Base-by-base conservation (phyloP, 2,797 vertebrate genomes). In the Pseudochaenichthys georgianus region DNA sequence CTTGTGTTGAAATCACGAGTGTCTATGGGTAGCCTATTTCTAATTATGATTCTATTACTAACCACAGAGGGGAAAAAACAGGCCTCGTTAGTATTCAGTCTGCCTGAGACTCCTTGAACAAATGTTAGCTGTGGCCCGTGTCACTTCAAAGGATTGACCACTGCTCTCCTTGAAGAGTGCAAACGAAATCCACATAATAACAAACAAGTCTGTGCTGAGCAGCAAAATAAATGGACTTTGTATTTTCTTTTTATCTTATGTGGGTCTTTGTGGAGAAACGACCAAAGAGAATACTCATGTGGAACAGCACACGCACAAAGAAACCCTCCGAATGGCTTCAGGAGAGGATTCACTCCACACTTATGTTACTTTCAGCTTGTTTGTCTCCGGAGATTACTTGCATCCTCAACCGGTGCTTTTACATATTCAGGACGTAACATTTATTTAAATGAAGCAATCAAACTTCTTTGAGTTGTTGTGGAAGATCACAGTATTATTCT, bases 401-500 rank as follows among this genome's bases (percentile, higher is more conserved):
- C 43, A 65, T 74, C 62, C 58, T 55, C 71, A 80, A 84, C 66
- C 12, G 34, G 9, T 55, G 23, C 66, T 80, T 74, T 87, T 70
- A 74, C 75, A 76, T 80, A 84, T 82, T 87, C 76, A 83, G 53
- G 43, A 43, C 9, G n/a, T 68, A 70, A 53, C 21, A 53, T 76
- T 73, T 51, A 90, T 87, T 81, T 78, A 84, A 89, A 83, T 76
- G 61, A 86, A 77, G 82, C 79, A 88, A 88, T 92, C 86, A 92
- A 81, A 87, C 70, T 83, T 74, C 42, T 79, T 72, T 13, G 55
- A 70, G 63, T 64, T 84, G 73, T 65, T 81, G 45, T 74, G 77
- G 55, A 81, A 78, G 81, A 86, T 75, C 53, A 63, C 17, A 21
- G 52, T 65, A 72, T 67, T 88, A 83, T 78, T 82, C 60, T 69